Evolutionary conservation across 2,888 invertebrate genomes (phyloP), one percentile per base, ranked within the genome.

Genomic region (Amiota minor): DNA sequence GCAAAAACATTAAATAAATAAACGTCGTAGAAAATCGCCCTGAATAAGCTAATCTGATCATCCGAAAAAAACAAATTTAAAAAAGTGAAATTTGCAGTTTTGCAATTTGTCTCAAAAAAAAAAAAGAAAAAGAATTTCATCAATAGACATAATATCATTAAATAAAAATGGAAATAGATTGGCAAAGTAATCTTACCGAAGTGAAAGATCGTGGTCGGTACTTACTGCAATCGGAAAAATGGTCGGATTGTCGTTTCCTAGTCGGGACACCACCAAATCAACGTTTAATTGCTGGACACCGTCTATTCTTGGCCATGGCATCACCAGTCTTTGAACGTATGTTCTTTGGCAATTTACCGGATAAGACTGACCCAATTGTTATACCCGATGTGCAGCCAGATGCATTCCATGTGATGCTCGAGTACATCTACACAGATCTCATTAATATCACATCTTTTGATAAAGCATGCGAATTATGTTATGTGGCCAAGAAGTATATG

Each of bases 401-500:
- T 80, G 96, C 96, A 1, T 96, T 96, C 82, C 94, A 93, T 88
- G 94, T 95, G 3, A 90, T 96, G 78, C 89, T 96, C 46, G 94
- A 96, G 92, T 95, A 96, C 81, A 95, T 96, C 72, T 96, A 96
- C 85, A 95, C 95, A 9, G 96, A 96, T 82, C 92, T 93, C 78
- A 94, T 96, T 55, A 94, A 94, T 80, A 92, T 96, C 11, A 92
- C 93, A 74, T 95, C 95, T 0, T 96, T 96, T 87, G 96, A 96
- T 82, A 94, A 96, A 85, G 96, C 96, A 0, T 96, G 96, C 87
- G 96, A 96, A 83, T 88, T 96, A 50, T 96, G 96, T 86, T 96
- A 96, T 88, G 95, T 95, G 72, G 96, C 96, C 11, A 96, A 96
- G 85, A 96, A 96, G 85, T 96, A 96, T 82, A 95, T 96, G 94